A percentile compares a stretch with the other conserved stretches of the same genome.
Conservation (phyloP, 92 coral and sea anemone species). For the Pocillopora meandrina region DNA sequence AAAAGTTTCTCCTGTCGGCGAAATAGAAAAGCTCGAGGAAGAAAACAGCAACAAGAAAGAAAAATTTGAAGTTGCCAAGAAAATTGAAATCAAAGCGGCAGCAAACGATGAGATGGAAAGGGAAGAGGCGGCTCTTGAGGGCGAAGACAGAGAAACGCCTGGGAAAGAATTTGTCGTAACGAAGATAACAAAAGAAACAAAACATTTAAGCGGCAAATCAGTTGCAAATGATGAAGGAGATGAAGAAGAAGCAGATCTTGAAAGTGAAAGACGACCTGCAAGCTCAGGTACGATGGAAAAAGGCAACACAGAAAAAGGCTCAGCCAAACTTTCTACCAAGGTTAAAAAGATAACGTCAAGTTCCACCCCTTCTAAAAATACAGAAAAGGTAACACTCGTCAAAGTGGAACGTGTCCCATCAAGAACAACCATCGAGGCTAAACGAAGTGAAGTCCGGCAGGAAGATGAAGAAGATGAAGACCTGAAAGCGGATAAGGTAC, state of each 20-base stretch:
- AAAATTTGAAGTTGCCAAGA: not conserved
- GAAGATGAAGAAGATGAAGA: constrained; percentile 19
- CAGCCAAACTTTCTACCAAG: not conserved
- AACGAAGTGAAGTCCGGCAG: not conserved
- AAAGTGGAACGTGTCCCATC: not conserved
- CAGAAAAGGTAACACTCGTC: not conserved
- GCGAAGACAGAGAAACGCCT: not conserved
- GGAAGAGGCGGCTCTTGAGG: constrained; percentile 11
- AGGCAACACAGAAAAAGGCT: not conserved
- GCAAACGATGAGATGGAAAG: not conserved
- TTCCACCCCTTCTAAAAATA: not conserved
- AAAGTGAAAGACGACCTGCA: not conserved
- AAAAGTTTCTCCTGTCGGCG: no score
- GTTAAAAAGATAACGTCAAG: not conserved
- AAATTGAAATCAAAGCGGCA: not conserved
- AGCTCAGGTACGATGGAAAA: not conserved
- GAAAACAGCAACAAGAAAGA: not conserved
- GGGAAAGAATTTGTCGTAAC: not conserved
- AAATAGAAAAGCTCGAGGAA: not conserved
- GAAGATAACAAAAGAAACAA: not conserved
- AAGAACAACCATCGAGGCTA: not conserved
- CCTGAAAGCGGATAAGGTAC: not conserved
- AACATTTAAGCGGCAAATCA: not conserved
- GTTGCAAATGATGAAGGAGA: constrained; percentile 1
- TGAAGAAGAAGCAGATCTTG: constrained; percentile 5